phyloP scores from a whole-genome alignment of 2,888 invertebrate genomes.

The Drosophila stalkeri region DNA sequence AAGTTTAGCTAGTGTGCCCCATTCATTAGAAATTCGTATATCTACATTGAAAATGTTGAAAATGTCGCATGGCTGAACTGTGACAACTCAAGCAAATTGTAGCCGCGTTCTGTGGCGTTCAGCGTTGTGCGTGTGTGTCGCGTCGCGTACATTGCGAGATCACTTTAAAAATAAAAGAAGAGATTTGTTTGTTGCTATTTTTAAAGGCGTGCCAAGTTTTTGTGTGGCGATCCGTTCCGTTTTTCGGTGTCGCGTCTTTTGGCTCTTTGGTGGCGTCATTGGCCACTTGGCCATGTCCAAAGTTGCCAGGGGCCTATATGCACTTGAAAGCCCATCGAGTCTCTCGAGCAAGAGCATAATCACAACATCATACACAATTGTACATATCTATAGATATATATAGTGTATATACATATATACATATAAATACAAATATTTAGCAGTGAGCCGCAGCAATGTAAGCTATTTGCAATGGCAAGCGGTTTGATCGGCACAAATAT shows the following conservation, averaged over 20 bases:
- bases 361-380: slow-evolving; percentile 18
- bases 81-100: slow-evolving; percentile 58
- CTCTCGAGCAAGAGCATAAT: slow-evolving; percentile 15
- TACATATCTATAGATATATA: slow-evolving; percentile 24
- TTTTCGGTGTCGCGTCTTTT: slow-evolving; percentile 32
- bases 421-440: slow-evolving; percentile 24
- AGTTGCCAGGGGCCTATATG: slow-evolving; percentile 54
- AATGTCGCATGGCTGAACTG: slow-evolving; percentile 36
- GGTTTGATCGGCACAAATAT: slow-evolving; percentile 74
- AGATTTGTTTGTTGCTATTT: slow-evolving; percentile 80
- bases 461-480: slow-evolving; percentile 67
- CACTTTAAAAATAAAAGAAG: slow-evolving; percentile 79
- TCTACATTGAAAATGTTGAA: slow-evolving; percentile 1
- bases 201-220: slow-evolving; percentile 77
- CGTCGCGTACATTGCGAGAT: slow-evolving; percentile 63
- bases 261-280: slow-evolving; percentile 59
- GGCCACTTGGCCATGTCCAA: slow-evolving; percentile 57
- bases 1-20: neutral
- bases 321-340: slow-evolving; percentile 67
- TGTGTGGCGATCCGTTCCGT: slow-evolving; percentile 33
- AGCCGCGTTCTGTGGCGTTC: slow-evolving; percentile 41
- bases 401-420: slow-evolving; percentile 17
- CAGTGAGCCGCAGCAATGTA: slow-evolving; percentile 66
- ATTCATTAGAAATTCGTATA: neutral
- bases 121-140: slow-evolving; percentile 38